Evolutionary conservation across 1,140 invertebrate genomes (phyloP), one percentile per base, ranked within the genome.

Genomic region (Epicauta chinensis): DNA sequence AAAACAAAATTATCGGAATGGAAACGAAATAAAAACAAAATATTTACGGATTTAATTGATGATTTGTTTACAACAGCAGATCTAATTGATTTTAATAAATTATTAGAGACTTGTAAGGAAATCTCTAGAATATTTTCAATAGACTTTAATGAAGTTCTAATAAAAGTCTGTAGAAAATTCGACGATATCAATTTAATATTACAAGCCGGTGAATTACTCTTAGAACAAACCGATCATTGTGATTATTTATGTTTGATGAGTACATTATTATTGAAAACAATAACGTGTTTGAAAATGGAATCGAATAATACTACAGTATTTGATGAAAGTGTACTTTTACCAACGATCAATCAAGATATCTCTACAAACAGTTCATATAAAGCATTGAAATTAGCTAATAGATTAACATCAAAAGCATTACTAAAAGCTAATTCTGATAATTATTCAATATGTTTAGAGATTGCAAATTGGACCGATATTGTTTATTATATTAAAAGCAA

Each of bases 361-460:
- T 7, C 23, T 5, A 23, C 23, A 3, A 23, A 23, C 7, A 0
- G 4, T 5, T 23, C 23, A 7, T 54, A 9, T 32, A 34, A 15
- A 39, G 32, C 35, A 35, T 55, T 17, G 3, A 42, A 32, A n/a
- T 51, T n/a, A 46, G 46, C 30, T 51, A 52, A 31, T 29, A 23
- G 12, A 29, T 31, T 9, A 40, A 48, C 7, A 49, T 15, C 7
- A 56, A 56, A 52, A 12, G 51, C 5, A n/a, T 17, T 23, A 16
- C 12, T 34, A 32, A 51, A 10, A 15, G 48, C 11, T 31, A 51
- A 46, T 32, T 56, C 12, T 42, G 54, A 0, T 16, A 40, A 13
- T 11, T 36, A 3, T 35, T 51, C 9, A 16, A 40, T 1, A 36
- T 32, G 16, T 16, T 15, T 38, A 11, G 46, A 10, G 11, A 16